A percentile compares a stretch with the other conserved stretches of the same genome.
Evolutionary conservation across 37 sponge, comb jelly and placozoan species (phyloP).

Genomic region (Tethya wilhelma): DNA sequence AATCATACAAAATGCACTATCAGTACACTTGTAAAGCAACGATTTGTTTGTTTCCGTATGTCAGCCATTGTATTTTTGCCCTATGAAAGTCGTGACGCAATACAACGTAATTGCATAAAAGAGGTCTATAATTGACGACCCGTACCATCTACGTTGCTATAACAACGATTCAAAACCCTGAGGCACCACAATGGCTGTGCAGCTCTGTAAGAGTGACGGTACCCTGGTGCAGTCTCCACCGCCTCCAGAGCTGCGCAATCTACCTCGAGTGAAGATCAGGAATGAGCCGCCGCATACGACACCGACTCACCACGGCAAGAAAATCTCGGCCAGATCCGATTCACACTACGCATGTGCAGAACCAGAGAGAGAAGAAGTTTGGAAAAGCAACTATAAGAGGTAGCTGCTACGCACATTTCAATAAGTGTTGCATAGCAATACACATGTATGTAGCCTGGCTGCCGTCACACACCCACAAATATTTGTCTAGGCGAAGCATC

Average conservation of each 20-base stretch:
- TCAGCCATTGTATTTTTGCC: no score
- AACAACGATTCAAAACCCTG: no score
- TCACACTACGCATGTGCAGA: conserved; percentile 27
- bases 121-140: no score
- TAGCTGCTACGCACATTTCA: neutral
- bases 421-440: neutral
- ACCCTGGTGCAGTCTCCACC: neutral
- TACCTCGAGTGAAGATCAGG: conserved; percentile 5
- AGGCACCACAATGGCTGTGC: no score
- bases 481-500: conserved; percentile 16
- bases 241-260: neutral
- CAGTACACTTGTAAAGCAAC: no score
- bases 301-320: neutral
- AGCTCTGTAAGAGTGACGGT: conserved; percentile 29
- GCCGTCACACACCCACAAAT: neutral
- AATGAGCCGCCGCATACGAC: neutral
- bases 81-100: no score
- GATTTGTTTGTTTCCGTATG: no score
- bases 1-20: no score
- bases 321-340: conserved; percentile 33
- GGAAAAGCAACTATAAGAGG: conserved; percentile 46
- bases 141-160: no score
- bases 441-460: neutral
- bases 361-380: conserved; percentile 29
- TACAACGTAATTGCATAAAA: no score